Evolutionary conservation across 2,113 vertebrate species (phyloP).

Genomic region (Vulpes vulpes): DNA sequence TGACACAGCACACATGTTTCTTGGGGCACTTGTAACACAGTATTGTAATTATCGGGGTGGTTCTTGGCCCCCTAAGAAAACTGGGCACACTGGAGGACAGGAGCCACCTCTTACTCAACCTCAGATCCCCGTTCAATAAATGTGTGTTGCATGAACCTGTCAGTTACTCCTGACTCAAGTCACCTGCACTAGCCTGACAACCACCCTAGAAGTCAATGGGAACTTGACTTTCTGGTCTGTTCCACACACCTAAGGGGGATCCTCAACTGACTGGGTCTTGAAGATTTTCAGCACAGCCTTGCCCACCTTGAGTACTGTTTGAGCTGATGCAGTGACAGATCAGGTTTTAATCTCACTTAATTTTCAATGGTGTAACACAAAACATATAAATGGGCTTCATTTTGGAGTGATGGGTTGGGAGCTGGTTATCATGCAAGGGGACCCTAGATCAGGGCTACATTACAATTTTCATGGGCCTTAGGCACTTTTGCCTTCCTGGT

Average conservation of each 20-base stretch:
- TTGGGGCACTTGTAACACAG: not conserved
- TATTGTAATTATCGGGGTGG: not conserved
- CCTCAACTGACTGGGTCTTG: not conserved
- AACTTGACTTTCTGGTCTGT: not conserved
- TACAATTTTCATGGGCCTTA: not conserved
- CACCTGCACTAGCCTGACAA: not conserved
- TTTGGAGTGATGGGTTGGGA: not conserved
- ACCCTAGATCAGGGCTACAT: not conserved
- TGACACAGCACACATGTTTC: not conserved
- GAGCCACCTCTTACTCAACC: not conserved
- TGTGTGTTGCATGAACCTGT: not conserved
- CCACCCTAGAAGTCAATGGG: not conserved
- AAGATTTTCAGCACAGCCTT: not conserved
- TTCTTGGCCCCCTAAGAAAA: not conserved
- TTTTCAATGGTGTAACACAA: not conserved
- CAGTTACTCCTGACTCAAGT: not conserved
- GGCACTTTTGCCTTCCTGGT: not conserved
- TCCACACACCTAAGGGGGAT: not conserved
- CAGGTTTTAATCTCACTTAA: not conserved
- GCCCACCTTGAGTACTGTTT: not conserved
- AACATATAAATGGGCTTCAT: not conserved
- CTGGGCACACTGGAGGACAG: not conserved
- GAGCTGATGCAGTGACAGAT: not conserved
- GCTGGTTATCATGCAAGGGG: not conserved
- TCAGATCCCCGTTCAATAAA: not conserved